phyloP scores from a whole-genome alignment of 2,888 invertebrate genomes.

The Spodoptera exigua region DNA sequence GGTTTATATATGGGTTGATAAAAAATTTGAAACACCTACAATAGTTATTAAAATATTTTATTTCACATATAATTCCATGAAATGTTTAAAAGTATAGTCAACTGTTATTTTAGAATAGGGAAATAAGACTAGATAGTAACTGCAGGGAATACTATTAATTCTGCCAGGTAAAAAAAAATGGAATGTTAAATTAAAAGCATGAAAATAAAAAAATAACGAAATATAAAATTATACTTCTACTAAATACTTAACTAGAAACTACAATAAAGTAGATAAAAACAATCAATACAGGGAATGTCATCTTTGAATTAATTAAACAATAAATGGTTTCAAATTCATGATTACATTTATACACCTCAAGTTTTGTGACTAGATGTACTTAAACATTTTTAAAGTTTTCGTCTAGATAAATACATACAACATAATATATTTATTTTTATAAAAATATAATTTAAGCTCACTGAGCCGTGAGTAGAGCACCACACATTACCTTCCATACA shows the following conservation, averaged over 20 bases:
- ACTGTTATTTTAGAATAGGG: slow-evolving; percentile 34
- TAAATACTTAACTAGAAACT: slow-evolving; percentile 26
- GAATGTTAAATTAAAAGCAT: slow-evolving; percentile 45
- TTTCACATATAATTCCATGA: slow-evolving; percentile 34
- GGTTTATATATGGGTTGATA: too few relatives aligned
- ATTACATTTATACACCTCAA: slow-evolving; percentile 43
- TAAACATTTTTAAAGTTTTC: slow-evolving; percentile 34
- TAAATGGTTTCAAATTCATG: slow-evolving; percentile 23
- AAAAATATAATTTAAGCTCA: slow-evolving; percentile 51
- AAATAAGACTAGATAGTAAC: slow-evolving; percentile 51
- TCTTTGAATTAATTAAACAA: slow-evolving; percentile 13
- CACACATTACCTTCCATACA: slow-evolving; percentile 33
- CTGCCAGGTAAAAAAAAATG: slow-evolving; percentile 4
- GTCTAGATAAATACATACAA: slow-evolving; percentile 13
- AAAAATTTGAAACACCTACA: neutral
- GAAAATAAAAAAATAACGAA: slow-evolving; percentile 32
- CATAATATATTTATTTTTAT: slow-evolving; percentile 40
- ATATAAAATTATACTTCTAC: slow-evolving; percentile 20
- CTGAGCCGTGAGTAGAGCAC: slow-evolving; percentile 43
- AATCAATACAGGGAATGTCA: slow-evolving; percentile 45
- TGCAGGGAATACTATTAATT: slow-evolving; percentile 24
- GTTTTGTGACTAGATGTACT: slow-evolving; percentile 54
- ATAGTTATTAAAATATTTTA: slow-evolving; percentile 53
- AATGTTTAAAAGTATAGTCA: slow-evolving; percentile 33
- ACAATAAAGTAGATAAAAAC: slow-evolving; percentile 23